These are phyloP conservation scores for Notodonta ziczac DNA, from an alignment of 2,888 invertebrate species.

Conservation along the genomic window DNA sequence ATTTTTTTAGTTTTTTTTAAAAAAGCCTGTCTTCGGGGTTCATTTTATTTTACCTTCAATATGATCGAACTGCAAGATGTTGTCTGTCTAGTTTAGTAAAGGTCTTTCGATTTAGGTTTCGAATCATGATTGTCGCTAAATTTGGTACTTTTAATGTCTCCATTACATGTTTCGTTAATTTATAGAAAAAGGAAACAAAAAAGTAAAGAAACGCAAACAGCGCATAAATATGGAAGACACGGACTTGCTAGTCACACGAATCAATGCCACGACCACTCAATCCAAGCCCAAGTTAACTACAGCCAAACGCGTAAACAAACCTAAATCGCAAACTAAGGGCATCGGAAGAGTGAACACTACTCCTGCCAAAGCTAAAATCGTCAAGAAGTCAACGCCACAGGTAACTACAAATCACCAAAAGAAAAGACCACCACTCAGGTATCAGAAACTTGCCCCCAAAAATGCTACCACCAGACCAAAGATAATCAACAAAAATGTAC, in stretches of 20 bases:
- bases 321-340: conserved; percentile 4
- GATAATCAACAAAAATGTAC: conserved; percentile 34
- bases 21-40: no score
- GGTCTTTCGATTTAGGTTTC: no score
- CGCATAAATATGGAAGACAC: background rate
- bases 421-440: conserved; percentile 21
- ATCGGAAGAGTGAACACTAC: conserved; percentile 10
- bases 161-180: background rate
- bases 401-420: conserved; percentile 21
- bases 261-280: conserved; percentile 1
- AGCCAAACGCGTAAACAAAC: conserved; percentile 17
- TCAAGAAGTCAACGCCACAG: conserved; percentile 21
- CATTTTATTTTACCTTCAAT: no score
- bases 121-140: no score
- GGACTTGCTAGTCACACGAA: background rate
- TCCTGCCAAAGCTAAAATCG: conserved; percentile 12
- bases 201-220: conserved; percentile 14
- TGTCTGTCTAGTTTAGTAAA: no score
- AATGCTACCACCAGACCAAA: conserved; percentile 10
- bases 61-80: no score
- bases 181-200: conserved; percentile 15
- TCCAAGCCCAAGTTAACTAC: conserved; percentile 8
- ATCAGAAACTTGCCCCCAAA: conserved; percentile 14
- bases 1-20: background rate
- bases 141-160: no score